Evolutionary conservation across 2,113 vertebrate species (phyloP), one percentile per base, ranked within the genome.

Genomic region (Trogon surrucura): DNA sequence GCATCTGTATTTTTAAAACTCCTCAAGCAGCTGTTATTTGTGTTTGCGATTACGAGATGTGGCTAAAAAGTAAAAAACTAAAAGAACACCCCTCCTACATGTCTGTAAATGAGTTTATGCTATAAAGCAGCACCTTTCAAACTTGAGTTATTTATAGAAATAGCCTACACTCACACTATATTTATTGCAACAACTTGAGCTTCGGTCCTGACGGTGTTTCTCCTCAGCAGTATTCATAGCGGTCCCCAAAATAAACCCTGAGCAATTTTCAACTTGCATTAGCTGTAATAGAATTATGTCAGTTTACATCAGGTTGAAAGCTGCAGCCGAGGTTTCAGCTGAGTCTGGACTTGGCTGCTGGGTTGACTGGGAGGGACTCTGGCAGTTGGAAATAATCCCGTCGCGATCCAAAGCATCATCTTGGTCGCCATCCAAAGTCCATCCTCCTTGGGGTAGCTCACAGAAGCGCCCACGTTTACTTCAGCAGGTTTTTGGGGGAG

Each of bases 101-200:
- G 1, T 61, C 50, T 91, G 3, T 36, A 64, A 58, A 47, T 29
- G 5, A 32, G 4, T 50, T 92, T 91, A 47, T 36, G 29, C 14
- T 81, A 21, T 79, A 96, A 96, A 87, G 16, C 21, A 64, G 21
- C 93, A 72, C 34, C 73, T 84, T 74, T 86, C n/a, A 25, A 47
- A 85, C 22, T 79, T 94, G 18, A 95, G 4, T 73, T 57, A 92
- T 94, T 97, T 96, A 96, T 69, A 90, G 88, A 94, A 84, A 58
- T 51, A 15, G 93, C 74, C 85, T 90, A 71, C 20, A 21, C 77
- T 91, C 56, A 66, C 45, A 54, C 36, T 80, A 66, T 91, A 94
- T 84, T 66, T 89, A 50, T 75, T 93, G 65, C 25, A 84, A 16
- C 80, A 81, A 41, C 62, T 92, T 48, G 80, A 57, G 64, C 74